A percentile compares a stretch with the other conserved stretches of the same genome.
These are phyloP conservation scores for Plumapathes pennacea DNA, from an alignment of 92 coral and sea anemone genomes.

Conservation along the genomic window DNA sequence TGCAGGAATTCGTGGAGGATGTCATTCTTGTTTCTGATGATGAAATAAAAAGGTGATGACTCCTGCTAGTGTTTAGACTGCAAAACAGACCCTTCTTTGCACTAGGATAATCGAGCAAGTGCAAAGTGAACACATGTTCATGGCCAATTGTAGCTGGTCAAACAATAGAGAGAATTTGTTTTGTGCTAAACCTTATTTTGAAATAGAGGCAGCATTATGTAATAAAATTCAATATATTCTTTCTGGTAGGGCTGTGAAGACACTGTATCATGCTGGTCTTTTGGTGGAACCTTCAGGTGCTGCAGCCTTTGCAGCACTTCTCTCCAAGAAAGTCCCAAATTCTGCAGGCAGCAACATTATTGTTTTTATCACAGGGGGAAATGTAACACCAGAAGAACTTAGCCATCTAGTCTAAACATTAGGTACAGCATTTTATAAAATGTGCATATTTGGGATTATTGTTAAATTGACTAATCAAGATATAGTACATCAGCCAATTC, in stretches of 20 bases:
- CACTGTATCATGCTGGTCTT: slow-evolving; percentile 57
- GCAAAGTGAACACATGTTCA: too few relatives aligned
- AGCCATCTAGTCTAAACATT: too few relatives aligned
- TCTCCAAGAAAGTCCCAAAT: slow-evolving; percentile 42
- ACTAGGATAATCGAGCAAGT: too few relatives aligned
- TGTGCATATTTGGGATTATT: not conserved
- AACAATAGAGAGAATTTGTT: not conserved
- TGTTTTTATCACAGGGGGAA: slow-evolving; percentile 63
- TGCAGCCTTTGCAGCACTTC: slow-evolving; percentile 75
- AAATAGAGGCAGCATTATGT: not conserved
- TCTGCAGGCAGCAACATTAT: slow-evolving; percentile 40
- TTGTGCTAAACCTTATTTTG: too few relatives aligned
- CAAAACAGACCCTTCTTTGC: too few relatives aligned
- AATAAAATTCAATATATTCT: not conserved
- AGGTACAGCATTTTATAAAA: too few relatives aligned
- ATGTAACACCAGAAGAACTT: slow-evolving; percentile 64
- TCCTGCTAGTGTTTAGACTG: too few relatives aligned
- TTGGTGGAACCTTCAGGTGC: slow-evolving; percentile 79
- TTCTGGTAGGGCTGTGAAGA: slow-evolving; percentile 50
- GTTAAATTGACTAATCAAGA: too few relatives aligned
- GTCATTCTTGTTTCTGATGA: slow-evolving; percentile 65
- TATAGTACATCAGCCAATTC: too few relatives aligned
- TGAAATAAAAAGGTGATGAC: slow-evolving; percentile 55
- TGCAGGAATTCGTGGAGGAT: slow-evolving; percentile 59
- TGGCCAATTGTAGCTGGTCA: too few relatives aligned